Evolutionary conservation across 2,797 vertebrate species (phyloP).

Genomic region (Danio albolineatus): DNA sequence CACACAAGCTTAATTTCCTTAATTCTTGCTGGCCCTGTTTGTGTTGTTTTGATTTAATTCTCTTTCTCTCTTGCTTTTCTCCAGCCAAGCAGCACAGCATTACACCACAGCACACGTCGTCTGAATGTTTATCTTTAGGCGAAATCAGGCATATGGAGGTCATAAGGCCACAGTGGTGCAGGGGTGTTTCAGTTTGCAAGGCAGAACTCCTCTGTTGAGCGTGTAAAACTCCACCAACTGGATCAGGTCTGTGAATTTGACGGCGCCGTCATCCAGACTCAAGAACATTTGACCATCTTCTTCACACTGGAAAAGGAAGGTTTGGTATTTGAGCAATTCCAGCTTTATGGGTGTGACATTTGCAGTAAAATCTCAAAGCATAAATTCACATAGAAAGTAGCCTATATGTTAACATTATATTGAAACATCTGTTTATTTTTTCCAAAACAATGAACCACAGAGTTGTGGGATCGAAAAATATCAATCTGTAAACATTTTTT

Average conservation of each 20-base stretch:
- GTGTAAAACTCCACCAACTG: conserved; percentile 99
- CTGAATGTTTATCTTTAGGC: conserved; percentile 69
- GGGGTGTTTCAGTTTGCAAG: conserved; percentile 97
- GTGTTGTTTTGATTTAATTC: conserved; percentile 20
- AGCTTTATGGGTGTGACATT: no score
- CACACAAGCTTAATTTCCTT: conserved; percentile 28
- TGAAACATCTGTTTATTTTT: no score
- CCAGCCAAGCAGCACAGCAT: conserved; percentile 34
- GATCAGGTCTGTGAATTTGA: conserved; percentile 98
- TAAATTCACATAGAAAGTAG: no score
- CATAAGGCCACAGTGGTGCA: conserved; percentile 98
- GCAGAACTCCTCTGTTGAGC: conserved; percentile 97
- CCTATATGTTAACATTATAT: no score
- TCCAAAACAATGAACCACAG: no score
- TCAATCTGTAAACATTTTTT: no score
- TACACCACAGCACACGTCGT: conserved; percentile 32
- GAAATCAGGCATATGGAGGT: conserved; percentile 75
- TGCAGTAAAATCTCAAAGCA: no score
- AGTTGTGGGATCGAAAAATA: no score
- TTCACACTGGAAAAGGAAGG: conserved; percentile 82
- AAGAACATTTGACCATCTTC: conserved; percentile 97
- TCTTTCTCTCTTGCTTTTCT: conserved; percentile 17
- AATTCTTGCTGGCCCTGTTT: conserved; percentile 23
- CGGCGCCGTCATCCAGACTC: conserved; percentile 96
- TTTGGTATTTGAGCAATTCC: neutral